These are phyloP conservation scores for Drosophila nigrodunni DNA, from an alignment of 1,140 invertebrate species.

Conservation along the genomic window DNA sequence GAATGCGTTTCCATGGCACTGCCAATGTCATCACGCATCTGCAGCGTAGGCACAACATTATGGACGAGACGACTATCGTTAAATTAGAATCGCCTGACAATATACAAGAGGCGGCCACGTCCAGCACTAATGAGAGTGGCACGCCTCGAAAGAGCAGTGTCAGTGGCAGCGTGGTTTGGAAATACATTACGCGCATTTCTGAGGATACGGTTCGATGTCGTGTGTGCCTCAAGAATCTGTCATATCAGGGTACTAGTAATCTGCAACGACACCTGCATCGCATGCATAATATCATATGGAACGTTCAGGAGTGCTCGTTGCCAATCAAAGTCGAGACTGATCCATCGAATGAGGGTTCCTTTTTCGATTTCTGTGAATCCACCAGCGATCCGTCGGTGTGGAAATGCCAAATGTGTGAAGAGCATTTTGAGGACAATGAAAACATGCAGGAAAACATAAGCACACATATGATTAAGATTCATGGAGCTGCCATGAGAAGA, in stretches of 20 bases:
- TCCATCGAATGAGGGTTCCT: constrained; percentile 2
- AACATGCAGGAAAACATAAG: constrained; percentile 27
- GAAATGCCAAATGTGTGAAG: constrained; percentile 66
- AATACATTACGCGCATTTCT: constrained; percentile 51
- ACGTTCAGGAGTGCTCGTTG: constrained; percentile 3
- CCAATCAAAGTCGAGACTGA: constrained; percentile 8
- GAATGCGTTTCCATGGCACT: constrained; percentile 70
- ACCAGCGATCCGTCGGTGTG: constrained; percentile 27
- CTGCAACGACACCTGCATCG: constrained; percentile 66
- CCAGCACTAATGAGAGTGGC: constrained; percentile 29
- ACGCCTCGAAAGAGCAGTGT: constrained; percentile 7
- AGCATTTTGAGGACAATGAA: constrained; percentile 48
- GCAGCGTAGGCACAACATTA: constrained; percentile 56
- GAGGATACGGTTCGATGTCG: constrained; percentile 55
- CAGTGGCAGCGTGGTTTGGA: constrained; percentile 56
- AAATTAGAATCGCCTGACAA: constrained; percentile 14
- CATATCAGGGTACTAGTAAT: constrained; percentile 67
- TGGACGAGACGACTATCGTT: constrained; percentile 32
- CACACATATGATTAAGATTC: constrained; percentile 37
- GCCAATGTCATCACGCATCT: constrained; percentile 72
- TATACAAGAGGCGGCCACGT: constrained; percentile 34
- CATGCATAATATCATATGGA: constrained; percentile 61
- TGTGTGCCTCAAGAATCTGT: constrained; percentile 60
- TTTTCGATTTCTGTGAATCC: constrained; percentile 44
- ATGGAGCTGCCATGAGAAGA: constrained; percentile 34